Conservation (phyloP, 2,797 vertebrate genomes). For the Gobio occitaniae region DNA sequence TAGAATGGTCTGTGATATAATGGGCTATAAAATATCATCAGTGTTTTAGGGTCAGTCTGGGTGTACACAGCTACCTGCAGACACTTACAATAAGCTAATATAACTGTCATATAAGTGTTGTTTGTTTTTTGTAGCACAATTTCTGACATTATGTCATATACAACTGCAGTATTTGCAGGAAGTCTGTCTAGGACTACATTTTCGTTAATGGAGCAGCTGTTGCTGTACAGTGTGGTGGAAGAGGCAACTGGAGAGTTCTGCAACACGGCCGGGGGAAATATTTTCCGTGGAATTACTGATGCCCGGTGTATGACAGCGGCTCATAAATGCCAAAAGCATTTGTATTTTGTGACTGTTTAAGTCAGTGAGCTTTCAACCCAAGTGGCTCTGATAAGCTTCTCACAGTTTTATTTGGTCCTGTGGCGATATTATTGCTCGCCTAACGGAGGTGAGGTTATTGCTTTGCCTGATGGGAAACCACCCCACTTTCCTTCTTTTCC, state of each 20-base stretch:
- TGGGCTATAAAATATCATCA: conserved; percentile 39
- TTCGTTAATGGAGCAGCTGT: conserved; percentile 23
- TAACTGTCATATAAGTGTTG: conserved; percentile 18
- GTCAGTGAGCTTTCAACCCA: conserved; percentile 46
- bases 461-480: conserved; percentile 59
- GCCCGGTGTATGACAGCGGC: conserved; percentile 43
- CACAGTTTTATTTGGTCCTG: conserved; percentile 44
- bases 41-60: conserved; percentile 31
- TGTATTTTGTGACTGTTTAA: conserved; percentile 52
- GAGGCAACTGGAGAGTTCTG: conserved; percentile 3
- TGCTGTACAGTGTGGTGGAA: conserved; percentile 4
- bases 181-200: conserved; percentile 22
- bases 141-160: background rate
- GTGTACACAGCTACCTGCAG: background rate
- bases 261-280: conserved; percentile 1
- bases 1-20: conserved; percentile 36
- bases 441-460: conserved; percentile 61
- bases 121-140: background rate
- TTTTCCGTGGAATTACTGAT: conserved; percentile 19
- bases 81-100: conserved; percentile 31
- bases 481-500: conserved; percentile 40
- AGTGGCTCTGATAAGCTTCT: conserved; percentile 42
- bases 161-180: conserved; percentile 2
- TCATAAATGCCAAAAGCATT: conserved; percentile 57
- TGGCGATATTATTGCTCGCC: conserved; percentile 57